Evolutionary conservation across 2,797 vertebrate species (phyloP).

Genomic region (Anolis apletophallus): DNA sequence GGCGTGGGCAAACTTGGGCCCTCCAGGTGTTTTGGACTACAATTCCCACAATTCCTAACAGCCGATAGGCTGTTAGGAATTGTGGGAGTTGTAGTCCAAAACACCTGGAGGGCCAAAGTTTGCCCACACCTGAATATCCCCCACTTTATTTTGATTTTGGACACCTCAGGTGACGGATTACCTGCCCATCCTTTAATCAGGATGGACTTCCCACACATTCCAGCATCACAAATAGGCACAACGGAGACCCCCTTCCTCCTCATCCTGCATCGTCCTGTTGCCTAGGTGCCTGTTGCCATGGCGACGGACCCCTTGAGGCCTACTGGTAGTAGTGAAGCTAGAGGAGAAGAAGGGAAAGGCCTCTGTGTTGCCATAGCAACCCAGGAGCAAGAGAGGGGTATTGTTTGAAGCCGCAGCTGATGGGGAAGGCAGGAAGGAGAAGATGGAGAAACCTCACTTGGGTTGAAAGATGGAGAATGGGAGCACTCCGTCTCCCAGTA

Average conservation of each 20-base stretch:
- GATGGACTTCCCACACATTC: background rate
- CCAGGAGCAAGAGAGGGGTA: conserved; percentile 49
- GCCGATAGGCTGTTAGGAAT: too few relatives aligned
- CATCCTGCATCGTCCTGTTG: conserved; percentile 27
- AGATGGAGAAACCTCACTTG: background rate
- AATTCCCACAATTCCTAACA: too few relatives aligned
- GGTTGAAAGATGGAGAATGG: background rate
- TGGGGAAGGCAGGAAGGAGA: background rate
- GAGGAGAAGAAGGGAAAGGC: conserved; percentile 22
- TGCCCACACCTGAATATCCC: too few relatives aligned
- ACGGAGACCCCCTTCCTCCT: background rate
- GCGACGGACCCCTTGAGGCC: conserved; percentile 61
- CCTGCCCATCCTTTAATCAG: background rate
- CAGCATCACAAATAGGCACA: background rate
- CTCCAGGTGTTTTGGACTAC: too few relatives aligned
- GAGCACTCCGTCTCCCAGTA: background rate
- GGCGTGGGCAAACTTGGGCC: too few relatives aligned
- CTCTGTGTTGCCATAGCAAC: conserved; percentile 42
- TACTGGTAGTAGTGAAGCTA: conserved; percentile 20
- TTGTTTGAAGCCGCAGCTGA: conserved; percentile 57
- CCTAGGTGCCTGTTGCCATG: conserved; percentile 67
- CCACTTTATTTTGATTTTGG: too few relatives aligned
- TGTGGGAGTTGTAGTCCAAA: too few relatives aligned
- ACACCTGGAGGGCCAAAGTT: too few relatives aligned
- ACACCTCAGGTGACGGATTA: background rate